These are phyloP conservation scores for Astreopora myriophthalma DNA, from an alignment of 64 coral and sea anemone genomes.

Conservation along the genomic window DNA sequence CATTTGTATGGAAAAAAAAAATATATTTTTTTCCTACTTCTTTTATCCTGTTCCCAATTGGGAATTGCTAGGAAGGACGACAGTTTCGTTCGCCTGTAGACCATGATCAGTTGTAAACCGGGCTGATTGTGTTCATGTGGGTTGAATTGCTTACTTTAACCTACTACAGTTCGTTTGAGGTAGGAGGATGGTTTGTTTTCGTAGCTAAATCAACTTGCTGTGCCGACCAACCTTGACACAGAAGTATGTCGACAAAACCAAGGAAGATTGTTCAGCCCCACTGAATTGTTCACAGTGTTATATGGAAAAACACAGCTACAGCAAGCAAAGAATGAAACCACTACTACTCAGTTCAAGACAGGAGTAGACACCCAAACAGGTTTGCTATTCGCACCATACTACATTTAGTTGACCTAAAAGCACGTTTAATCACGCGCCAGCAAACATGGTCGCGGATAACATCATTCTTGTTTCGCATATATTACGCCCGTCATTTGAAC, in stretches of 20 bases:
- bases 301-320: neutral
- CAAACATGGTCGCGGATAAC: neutral
- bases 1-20: neutral
- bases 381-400: neutral
- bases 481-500: neutral
- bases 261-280: neutral
- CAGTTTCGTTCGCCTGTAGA: neutral
- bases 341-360: neutral
- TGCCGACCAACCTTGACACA: neutral
- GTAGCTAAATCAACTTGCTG: conserved; percentile 6
- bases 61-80: neutral
- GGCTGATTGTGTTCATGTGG: neutral
- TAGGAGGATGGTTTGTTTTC: neutral
- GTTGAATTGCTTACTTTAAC: neutral
- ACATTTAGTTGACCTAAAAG: neutral
- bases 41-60: neutral
- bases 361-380: neutral
- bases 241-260: neutral
- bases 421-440: neutral
- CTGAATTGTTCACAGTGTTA: conserved; percentile 11
- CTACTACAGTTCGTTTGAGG: neutral
- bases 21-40: neutral
- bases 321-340: neutral
- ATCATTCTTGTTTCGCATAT: neutral
- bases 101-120: neutral